Conservation (phyloP, 2,888 invertebrate species). For the Drosophila multiciliata region DNA sequence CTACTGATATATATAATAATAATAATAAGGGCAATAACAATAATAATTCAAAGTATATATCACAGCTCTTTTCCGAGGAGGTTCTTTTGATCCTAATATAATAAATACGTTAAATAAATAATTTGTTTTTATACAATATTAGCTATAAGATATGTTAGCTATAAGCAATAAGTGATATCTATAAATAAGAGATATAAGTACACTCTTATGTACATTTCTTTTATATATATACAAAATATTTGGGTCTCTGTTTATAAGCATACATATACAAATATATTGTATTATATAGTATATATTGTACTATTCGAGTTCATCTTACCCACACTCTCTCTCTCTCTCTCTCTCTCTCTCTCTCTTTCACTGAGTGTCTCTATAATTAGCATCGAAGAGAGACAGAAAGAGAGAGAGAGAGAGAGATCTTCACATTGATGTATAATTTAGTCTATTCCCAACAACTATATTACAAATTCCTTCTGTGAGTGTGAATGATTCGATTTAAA, state of each 20-base stretch:
- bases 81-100: neutral
- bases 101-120: neutral
- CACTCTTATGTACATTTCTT: neutral
- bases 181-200: neutral
- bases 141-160: neutral
- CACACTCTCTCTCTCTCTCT: constrained; percentile 1
- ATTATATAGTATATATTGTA: neutral
- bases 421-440: constrained; percentile 1
- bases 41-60: neutral
- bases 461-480: constrained; percentile 6
- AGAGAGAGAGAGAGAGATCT: constrained; percentile 22
- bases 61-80: neutral
- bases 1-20: neutral
- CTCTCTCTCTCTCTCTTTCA: constrained; percentile 20
- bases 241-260: constrained; percentile 15
- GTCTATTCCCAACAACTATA: constrained; percentile 5
- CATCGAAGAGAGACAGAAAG: constrained; percentile 26
- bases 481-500: constrained; percentile 20
- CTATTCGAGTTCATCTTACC: constrained; percentile 8
- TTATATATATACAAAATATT: constrained; percentile 7
- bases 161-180: constrained; percentile 1
- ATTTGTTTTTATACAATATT: neutral
- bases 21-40: neutral
- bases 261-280: constrained; percentile 4
- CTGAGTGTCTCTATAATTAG: constrained; percentile 60